phyloP scores from a whole-genome alignment of 2,113 vertebrate genomes.

The Eudyptes chrysolophus region DNA sequence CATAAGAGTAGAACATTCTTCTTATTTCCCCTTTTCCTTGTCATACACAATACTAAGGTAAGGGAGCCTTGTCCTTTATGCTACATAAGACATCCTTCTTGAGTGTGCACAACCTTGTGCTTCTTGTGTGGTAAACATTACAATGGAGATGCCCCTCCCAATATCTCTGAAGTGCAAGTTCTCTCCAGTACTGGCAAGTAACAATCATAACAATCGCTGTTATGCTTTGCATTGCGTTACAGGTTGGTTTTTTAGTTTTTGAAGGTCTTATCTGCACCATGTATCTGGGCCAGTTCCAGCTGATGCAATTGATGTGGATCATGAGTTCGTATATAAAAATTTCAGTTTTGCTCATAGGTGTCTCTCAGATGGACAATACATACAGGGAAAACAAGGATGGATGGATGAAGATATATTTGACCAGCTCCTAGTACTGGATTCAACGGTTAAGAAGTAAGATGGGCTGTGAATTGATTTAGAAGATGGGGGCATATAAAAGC shows the following conservation, averaged over 20 bases:
- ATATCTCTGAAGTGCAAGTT: conserved; percentile 53
- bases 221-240: conserved; percentile 29
- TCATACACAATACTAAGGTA: conserved; percentile 6
- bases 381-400: conserved; percentile 5
- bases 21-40: conserved; percentile 17
- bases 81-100: conserved; percentile 54
- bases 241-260: conserved; percentile 39
- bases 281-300: conserved; percentile 63
- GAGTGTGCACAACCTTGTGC: conserved; percentile 66
- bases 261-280: conserved; percentile 70
- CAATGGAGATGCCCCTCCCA: not conserved
- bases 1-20: conserved; percentile 10
- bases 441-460: conserved; percentile 42
- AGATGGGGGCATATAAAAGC: conserved; percentile 70
- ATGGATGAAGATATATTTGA: conserved; percentile 54
- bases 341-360: conserved; percentile 51
- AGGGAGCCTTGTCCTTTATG: conserved; percentile 50
- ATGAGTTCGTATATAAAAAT: conserved; percentile 65
- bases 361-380: conserved; percentile 31
- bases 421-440: conserved; percentile 47
- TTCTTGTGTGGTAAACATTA: conserved; percentile 64
- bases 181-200: conserved; percentile 44
- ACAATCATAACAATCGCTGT: conserved; percentile 8
- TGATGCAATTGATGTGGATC: conserved; percentile 59
- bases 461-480: conserved; percentile 46